phyloP scores from a whole-genome alignment of 2,113 vertebrate genomes.

The Petaurus breviceps region DNA sequence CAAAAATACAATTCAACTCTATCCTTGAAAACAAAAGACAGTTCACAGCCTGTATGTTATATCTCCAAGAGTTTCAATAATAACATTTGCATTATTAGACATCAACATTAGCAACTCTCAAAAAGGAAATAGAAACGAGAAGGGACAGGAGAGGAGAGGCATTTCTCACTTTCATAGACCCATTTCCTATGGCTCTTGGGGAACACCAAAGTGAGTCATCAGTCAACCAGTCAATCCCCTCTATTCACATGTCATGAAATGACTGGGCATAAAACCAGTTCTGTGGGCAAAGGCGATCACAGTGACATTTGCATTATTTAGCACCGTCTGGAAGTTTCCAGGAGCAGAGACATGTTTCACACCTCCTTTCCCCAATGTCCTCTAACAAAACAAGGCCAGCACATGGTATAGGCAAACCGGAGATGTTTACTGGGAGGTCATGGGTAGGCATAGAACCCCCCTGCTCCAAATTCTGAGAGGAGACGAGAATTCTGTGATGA shows the following conservation, averaged over 20 bases:
- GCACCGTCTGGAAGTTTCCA: conserved; percentile 57
- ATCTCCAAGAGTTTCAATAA: conserved; percentile 45
- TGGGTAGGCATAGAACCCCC: conserved; percentile 34
- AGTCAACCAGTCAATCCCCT: conserved; percentile 42
- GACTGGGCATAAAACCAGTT: conserved; percentile 37
- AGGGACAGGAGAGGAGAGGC: background rate
- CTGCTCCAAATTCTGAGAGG: background rate
- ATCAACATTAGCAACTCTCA: conserved; percentile 37
- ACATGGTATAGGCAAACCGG: conserved; percentile 67
- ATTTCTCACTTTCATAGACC: background rate
- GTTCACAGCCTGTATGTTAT: conserved; percentile 32
- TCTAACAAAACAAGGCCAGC: conserved; percentile 57
- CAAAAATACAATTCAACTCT: conserved; percentile 46
- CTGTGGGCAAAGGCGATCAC: conserved; percentile 49
- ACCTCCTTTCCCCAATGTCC: conserved; percentile 43
- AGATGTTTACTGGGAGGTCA: conserved; percentile 58
- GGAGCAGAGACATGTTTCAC: conserved; percentile 60
- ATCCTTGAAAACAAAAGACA: conserved; percentile 61
- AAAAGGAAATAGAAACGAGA: conserved; percentile 33
- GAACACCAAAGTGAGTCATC: background rate
- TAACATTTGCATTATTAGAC: conserved; percentile 38
- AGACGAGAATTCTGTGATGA: background rate
- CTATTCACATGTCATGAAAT: conserved; percentile 49
- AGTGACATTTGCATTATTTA: conserved; percentile 56
- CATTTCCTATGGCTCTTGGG: conserved; percentile 39